These are phyloP conservation scores for Cantharis lateralis DNA, from an alignment of 2,888 invertebrate species.

Conservation along the genomic window DNA sequence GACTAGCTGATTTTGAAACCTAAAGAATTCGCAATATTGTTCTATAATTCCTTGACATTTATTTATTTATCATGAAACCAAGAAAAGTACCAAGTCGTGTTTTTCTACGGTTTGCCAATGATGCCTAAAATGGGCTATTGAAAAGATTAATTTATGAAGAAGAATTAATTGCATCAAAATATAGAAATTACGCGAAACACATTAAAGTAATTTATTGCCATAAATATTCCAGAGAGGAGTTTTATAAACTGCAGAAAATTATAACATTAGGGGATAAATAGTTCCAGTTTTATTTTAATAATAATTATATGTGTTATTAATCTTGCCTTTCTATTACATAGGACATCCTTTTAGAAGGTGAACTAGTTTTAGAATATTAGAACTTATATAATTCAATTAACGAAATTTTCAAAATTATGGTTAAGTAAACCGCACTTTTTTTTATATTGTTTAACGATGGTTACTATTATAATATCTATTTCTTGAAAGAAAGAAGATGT, in stretches of 20 bases:
- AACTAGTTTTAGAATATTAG: background rate
- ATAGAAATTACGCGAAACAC: background rate
- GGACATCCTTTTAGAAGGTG: background rate
- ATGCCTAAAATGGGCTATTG: background rate
- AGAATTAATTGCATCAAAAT: background rate
- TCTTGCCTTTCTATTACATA: background rate
- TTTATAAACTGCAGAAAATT: background rate
- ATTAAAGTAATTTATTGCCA: background rate
- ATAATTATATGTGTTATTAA: background rate
- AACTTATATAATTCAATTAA: background rate
- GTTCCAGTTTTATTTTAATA: background rate
- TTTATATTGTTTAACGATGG: background rate
- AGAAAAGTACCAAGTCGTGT: background rate
- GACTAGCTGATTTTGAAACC: background rate
- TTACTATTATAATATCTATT: background rate
- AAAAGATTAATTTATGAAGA: background rate
- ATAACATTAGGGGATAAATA: background rate
- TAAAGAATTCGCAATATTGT: background rate
- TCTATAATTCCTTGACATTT: conserved; percentile 1
- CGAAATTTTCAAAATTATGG: background rate
- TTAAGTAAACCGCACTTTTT: background rate
- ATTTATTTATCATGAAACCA: background rate
- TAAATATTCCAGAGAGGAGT: background rate
- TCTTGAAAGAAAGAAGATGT: background rate
- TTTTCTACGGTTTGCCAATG: background rate